phyloP scores from a whole-genome alignment of 2,888 invertebrate genomes.

The Himalopsyche kuldschensis region DNA sequence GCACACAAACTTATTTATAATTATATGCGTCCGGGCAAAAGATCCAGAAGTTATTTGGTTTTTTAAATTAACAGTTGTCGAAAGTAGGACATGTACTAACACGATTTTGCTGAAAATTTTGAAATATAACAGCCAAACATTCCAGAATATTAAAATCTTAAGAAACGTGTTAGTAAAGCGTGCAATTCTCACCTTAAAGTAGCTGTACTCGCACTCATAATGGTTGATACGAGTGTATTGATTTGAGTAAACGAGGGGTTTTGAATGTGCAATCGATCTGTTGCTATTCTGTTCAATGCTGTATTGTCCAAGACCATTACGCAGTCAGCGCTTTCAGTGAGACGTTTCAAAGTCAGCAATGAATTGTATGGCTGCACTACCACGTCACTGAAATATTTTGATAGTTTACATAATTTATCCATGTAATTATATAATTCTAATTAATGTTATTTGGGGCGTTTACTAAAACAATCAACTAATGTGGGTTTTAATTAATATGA shows the following conservation, averaged over 20 bases:
- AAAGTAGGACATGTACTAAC: no score
- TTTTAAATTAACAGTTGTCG: no score
- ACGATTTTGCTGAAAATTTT: no score
- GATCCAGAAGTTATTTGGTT: no score
- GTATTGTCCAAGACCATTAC: slow-evolving; percentile 98
- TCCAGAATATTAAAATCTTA: not conserved
- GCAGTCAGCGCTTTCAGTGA: slow-evolving; percentile 95
- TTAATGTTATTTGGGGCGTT: not conserved
- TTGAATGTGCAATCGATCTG: slow-evolving; percentile 90
- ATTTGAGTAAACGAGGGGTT: slow-evolving; percentile 97
- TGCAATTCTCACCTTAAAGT: slow-evolving; percentile 67
- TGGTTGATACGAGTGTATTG: slow-evolving; percentile 95
- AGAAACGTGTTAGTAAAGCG: not conserved
- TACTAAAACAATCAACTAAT: no score
- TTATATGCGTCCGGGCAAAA: no score
- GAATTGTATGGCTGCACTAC: slow-evolving; percentile 98
- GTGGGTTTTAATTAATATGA: no score
- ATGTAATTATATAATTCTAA: not conserved
- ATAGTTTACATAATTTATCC: not conserved
- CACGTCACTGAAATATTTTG: slow-evolving; percentile 71
- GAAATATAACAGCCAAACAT: no score
- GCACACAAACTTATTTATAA: no score
- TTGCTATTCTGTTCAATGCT: slow-evolving; percentile 90
- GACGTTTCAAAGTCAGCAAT: slow-evolving; percentile 86
- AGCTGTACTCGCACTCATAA: slow-evolving; percentile 97